Percentiles rank a stretch among this genome's conserved stretches.
These are phyloP conservation scores for Cactoblastis cactorum DNA, from an alignment of 2,888 invertebrate genomes.

Conservation along the genomic window DNA sequence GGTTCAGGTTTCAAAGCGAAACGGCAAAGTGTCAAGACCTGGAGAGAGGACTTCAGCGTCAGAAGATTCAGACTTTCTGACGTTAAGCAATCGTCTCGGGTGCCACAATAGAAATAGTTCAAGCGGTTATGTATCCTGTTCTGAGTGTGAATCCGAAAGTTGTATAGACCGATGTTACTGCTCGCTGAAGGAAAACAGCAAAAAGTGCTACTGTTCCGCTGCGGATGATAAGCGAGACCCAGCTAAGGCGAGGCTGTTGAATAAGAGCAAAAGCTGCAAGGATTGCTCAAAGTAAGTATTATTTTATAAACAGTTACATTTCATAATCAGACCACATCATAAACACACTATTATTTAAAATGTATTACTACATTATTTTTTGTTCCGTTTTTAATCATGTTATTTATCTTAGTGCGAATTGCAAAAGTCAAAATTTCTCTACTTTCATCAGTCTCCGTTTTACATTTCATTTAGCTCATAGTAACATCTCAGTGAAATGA, in stretches of 20 bases:
- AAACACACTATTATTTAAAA: too few relatives aligned
- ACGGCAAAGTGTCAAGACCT: conserved; percentile 68
- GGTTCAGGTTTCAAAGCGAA: conserved; percentile 62
- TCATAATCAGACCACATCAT: background rate
- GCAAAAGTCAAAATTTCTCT: conserved; percentile 56
- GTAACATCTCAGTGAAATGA: conserved; percentile 45
- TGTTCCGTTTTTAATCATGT: conserved; percentile 1
- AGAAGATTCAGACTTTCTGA: conserved; percentile 80
- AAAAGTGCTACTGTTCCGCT: conserved; percentile 82
- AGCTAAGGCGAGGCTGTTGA: conserved; percentile 48
- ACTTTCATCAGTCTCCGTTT: conserved; percentile 58
- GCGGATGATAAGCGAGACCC: conserved; percentile 67
- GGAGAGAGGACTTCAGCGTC: conserved; percentile 81
- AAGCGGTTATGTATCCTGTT: conserved; percentile 90
- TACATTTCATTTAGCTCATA: conserved; percentile 61
- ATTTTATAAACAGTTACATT: background rate
- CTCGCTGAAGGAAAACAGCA: conserved; percentile 81
- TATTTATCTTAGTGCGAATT: conserved; percentile 18
- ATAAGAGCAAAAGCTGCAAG: conserved; percentile 61
- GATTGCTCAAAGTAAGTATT: conserved; percentile 70
- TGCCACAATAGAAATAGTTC: conserved; percentile 82
- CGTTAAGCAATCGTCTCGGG: conserved; percentile 78
- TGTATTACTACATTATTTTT: background rate
- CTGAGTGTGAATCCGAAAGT: conserved; percentile 93
- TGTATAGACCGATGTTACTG: conserved; percentile 94